Evolutionary conservation across 2,113 vertebrate genomes (phyloP).

Genomic region (Pachycephala philippinensis): DNA sequence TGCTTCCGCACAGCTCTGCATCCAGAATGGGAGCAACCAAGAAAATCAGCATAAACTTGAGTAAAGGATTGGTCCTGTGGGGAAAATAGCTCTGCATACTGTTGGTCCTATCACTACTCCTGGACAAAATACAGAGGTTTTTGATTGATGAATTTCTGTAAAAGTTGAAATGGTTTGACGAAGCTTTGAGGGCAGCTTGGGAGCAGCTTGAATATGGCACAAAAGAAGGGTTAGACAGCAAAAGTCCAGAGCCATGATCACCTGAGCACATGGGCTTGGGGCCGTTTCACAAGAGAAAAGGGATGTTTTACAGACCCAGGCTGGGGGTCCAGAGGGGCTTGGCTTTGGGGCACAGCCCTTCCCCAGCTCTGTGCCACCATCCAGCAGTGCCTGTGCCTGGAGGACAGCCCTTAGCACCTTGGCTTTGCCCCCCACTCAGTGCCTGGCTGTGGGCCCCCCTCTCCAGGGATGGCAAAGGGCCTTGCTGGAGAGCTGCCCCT

Average conservation of each 20-base stretch:
- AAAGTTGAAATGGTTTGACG: not conserved
- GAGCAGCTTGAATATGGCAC: not conserved
- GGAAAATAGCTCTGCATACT: not conserved
- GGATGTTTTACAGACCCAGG: not conserved
- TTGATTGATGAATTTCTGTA: not conserved
- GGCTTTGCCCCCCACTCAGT: not conserved
- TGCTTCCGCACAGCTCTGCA: not conserved
- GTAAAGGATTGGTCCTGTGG: not conserved
- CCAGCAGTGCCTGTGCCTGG: not conserved
- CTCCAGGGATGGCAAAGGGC: not conserved
- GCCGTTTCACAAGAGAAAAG: not conserved
- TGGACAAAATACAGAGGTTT: not conserved
- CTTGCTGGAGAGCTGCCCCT: not conserved
- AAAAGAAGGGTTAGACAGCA: not conserved
- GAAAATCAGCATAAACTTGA: not conserved
- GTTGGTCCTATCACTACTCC: not conserved
- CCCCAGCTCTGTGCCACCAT: not conserved
- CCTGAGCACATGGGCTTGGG: fast-evolving
- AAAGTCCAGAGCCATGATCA: not conserved
- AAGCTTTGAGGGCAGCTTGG: not conserved
- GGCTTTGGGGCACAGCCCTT: not conserved
- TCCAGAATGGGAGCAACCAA: not conserved
- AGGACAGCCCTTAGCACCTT: not conserved
- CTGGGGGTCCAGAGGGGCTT: not conserved
- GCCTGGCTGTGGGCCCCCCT: not conserved